A percentile compares a stretch with the other conserved stretches of the same genome.
Evolutionary conservation across 2,113 vertebrate species (phyloP).

Genomic region (Circaetus cinerascens): DNA sequence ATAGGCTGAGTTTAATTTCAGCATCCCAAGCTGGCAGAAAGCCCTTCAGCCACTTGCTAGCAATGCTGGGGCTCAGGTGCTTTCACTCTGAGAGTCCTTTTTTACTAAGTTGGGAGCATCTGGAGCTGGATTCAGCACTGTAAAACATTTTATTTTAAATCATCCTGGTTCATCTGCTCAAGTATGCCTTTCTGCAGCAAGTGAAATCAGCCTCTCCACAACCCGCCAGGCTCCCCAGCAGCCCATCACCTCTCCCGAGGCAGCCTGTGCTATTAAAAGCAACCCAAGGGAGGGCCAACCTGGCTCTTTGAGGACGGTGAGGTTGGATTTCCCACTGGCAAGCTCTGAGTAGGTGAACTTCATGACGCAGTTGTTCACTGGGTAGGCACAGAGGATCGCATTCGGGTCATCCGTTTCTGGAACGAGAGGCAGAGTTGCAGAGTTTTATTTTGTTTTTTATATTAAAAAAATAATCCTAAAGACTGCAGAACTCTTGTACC

Average conservation of each 20-base stretch:
- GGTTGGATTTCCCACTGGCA: constrained; percentile 85
- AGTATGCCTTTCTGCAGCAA: not conserved
- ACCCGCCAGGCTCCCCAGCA: not conserved
- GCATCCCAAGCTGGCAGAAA: not conserved
- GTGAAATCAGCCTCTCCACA: not conserved
- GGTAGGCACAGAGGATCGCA: constrained; percentile 87
- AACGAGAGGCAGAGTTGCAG: not conserved
- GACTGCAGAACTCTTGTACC: not conserved
- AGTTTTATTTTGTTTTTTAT: constrained; percentile 14
- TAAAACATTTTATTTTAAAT: not conserved
- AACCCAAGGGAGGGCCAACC: constrained; percentile 70
- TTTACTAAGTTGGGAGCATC: not conserved
- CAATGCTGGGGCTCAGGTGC: not conserved
- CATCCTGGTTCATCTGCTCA: not conserved
- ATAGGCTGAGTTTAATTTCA: not conserved
- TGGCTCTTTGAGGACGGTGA: constrained; percentile 89
- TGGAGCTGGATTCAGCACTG: not conserved
- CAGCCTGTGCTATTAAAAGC: not conserved
- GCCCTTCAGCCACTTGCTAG: not conserved
- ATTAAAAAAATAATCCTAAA: not conserved
- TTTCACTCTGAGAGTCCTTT: not conserved
- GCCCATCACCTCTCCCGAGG: not conserved
- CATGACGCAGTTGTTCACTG: constrained; percentile 92
- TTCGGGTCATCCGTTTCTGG: constrained; percentile 82
- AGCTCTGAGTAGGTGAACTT: constrained; percentile 94